Percentiles rank a stretch among this genome's conserved stretches.
Evolutionary conservation across 2,113 vertebrate species (phyloP).

Genomic region (Tonatia bakeri): DNA sequence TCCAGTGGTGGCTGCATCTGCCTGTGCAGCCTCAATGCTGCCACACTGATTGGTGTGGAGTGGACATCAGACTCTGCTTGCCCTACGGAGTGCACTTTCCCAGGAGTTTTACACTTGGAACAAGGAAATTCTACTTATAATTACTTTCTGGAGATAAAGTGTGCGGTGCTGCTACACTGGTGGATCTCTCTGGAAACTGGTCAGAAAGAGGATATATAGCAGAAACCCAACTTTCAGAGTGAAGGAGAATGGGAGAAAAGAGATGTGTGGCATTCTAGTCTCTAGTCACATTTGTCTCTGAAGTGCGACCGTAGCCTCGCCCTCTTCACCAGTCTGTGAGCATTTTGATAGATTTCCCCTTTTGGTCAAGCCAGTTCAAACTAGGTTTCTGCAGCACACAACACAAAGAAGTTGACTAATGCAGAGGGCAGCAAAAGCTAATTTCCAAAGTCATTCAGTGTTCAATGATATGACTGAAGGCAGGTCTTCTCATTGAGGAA

Average conservation of each 20-base stretch:
- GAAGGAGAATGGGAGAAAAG: neutral
- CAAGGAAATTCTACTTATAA: neutral
- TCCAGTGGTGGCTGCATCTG: neutral
- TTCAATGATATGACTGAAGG: neutral
- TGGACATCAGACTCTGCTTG: neutral
- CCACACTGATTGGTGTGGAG: neutral
- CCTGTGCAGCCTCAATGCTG: neutral
- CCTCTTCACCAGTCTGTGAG: neutral
- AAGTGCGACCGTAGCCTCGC: too few species aligned
- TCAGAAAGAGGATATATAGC: neutral
- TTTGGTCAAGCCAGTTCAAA: neutral
- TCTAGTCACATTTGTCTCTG: neutral
- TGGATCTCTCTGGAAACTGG: neutral
- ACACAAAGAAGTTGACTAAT: neutral
- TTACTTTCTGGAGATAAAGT: neutral
- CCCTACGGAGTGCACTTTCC: neutral
- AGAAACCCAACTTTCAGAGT: neutral
- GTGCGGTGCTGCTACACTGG: neutral
- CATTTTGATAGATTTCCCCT: neutral
- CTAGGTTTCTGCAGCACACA: neutral
- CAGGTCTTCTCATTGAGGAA: neutral
- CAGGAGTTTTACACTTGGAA: neutral
- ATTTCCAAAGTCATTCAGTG: neutral
- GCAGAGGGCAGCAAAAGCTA: neutral
- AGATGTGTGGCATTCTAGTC: neutral